These are phyloP conservation scores for Anguilla marmorata DNA, from an alignment of 2,797 vertebrate species.

Conservation along the genomic window DNA sequence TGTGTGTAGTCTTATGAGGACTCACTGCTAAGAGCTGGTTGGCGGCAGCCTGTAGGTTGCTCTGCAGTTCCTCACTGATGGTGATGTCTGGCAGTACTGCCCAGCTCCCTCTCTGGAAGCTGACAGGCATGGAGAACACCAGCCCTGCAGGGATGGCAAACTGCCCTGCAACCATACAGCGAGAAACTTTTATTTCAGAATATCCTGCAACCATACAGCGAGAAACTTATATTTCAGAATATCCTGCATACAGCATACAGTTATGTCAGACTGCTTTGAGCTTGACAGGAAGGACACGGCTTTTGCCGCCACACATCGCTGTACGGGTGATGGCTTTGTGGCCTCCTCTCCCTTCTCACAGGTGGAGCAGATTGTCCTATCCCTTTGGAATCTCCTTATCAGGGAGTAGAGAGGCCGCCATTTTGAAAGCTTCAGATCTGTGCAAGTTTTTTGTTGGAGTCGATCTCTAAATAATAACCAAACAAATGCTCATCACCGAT, in stretches of 20 bases:
- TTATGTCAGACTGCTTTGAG: no score
- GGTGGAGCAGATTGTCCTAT: no score
- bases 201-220: not conserved
- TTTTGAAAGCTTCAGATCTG: no score
- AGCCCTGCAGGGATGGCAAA: slow-evolving; percentile 74
- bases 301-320: no score
- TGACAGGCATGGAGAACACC: slow-evolving; percentile 85
- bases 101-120: slow-evolving; percentile 77
- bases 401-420: no score
- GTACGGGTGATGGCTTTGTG: no score
- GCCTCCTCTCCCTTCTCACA: no score
- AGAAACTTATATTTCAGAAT: not conserved
- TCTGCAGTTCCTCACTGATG: slow-evolving; percentile 60
- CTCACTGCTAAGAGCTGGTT: slow-evolving; percentile 76
- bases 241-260: not conserved
- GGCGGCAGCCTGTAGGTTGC: slow-evolving; percentile 63
- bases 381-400: no score
- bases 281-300: no score
- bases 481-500: no score
- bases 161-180: slow-evolving; percentile 66
- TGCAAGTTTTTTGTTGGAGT: no score
- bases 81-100: slow-evolving; percentile 62
- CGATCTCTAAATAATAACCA: no score
- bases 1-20: not conserved
- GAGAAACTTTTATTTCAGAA: not conserved